Evolutionary conservation across 1,140 invertebrate species (phyloP).

Genomic region (Trichonephila clavata): DNA sequence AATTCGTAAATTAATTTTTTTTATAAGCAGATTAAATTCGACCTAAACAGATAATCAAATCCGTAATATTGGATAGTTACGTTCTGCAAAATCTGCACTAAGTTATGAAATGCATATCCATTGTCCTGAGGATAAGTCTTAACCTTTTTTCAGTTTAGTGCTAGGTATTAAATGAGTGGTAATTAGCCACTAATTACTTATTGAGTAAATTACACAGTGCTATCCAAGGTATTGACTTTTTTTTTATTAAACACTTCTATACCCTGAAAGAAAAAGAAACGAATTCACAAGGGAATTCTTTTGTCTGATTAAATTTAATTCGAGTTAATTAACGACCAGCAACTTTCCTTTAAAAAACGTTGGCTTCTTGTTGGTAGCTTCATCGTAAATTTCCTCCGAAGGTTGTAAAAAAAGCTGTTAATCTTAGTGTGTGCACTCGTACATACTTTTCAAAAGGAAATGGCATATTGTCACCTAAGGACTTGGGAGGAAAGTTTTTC

Average conservation of each 20-base stretch:
- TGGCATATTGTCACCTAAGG: not conserved
- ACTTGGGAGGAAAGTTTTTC: not conserved
- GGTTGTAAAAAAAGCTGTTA: not conserved
- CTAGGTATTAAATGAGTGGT: not conserved
- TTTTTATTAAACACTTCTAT: not conserved
- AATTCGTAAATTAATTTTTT: too few relatives aligned
- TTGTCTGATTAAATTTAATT: conserved; percentile 18
- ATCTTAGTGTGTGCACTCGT: not conserved
- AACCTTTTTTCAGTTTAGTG: not conserved
- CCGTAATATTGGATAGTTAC: too few relatives aligned
- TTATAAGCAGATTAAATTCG: too few relatives aligned
- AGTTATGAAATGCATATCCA: not conserved
- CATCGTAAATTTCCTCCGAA: not conserved
- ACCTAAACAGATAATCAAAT: too few relatives aligned
- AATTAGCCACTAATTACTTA: conserved; percentile 1
- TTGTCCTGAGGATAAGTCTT: not conserved
- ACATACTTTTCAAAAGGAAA: not conserved
- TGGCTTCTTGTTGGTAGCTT: not conserved
- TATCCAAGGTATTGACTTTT: not conserved
- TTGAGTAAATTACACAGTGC: not conserved
- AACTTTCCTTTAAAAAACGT: not conserved
- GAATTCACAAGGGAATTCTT: not conserved
- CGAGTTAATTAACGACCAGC: not conserved
- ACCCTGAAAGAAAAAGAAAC: not conserved
- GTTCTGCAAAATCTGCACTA: not conserved